phyloP scores from a whole-genome alignment of 2,888 invertebrate genomes.

The Eupithecia tripunctaria region DNA sequence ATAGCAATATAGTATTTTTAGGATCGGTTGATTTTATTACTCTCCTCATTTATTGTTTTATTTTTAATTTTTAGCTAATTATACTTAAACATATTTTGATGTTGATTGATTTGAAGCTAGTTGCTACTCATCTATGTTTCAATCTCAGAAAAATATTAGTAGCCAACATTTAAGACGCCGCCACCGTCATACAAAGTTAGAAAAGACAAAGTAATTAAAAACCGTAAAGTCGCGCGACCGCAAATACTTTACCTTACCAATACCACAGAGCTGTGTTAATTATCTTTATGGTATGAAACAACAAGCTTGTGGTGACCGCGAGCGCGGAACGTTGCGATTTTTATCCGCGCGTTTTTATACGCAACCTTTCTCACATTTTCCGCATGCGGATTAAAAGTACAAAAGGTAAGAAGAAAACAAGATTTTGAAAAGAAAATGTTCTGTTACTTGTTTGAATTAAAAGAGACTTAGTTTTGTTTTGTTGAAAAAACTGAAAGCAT shows the following conservation, averaged over 20 bases:
- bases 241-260: not conserved
- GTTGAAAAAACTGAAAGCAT: slow-evolving; percentile 19
- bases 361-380: not conserved
- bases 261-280: not conserved
- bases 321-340: not conserved
- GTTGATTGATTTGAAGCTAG: not conserved
- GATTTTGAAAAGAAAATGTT: slow-evolving; percentile 8
- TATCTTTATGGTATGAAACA: not conserved
- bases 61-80: no score
- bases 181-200: no score
- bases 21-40: not conserved
- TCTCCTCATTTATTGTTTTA: not conserved
- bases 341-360: not conserved
- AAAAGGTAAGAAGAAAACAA: slow-evolving; percentile 7
- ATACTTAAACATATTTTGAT: not conserved
- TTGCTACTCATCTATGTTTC: not conserved
- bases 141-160: no score
- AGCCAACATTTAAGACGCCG: no score
- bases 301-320: not conserved
- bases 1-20: not conserved
- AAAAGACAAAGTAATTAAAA: not conserved
- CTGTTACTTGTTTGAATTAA: slow-evolving; percentile 18
- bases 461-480: slow-evolving; percentile 25
- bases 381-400: not conserved
- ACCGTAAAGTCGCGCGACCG: not conserved